Percentiles rank a stretch among this genome's conserved stretches.
phyloP scores from a whole-genome alignment of 2,797 vertebrate species.

The Pelobates cultripes region DNA sequence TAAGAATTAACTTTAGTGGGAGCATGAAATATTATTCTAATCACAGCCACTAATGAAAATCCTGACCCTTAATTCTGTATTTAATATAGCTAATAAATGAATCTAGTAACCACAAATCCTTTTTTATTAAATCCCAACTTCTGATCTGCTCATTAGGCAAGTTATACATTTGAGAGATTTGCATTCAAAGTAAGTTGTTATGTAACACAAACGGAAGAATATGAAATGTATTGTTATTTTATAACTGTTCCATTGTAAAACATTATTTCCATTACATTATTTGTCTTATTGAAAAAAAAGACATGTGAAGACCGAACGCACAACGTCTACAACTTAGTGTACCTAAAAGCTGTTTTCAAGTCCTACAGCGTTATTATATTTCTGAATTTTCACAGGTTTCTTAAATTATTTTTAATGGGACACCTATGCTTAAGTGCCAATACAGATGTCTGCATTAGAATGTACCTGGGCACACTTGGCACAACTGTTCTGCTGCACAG shows the following conservation, averaged over 20 bases:
- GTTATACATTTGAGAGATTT: conserved; percentile 36
- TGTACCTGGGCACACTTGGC: no score
- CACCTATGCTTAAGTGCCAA: no score
- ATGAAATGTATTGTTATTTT: conserved; percentile 26
- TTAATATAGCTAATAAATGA: conserved; percentile 50
- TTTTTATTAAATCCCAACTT: conserved; percentile 52
- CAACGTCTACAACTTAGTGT: conserved; percentile 1
- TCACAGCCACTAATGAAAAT: conserved; percentile 48
- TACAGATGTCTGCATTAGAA: no score
- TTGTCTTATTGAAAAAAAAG: not conserved
- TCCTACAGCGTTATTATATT: no score
- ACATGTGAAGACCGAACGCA: not conserved
- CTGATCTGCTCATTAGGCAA: conserved; percentile 49
- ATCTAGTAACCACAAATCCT: conserved; percentile 48
- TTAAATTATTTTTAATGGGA: no score
- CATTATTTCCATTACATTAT: conserved; percentile 14
- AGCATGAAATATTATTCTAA: conserved; percentile 35
- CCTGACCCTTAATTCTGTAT: conserved; percentile 45
- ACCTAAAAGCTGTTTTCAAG: not conserved
- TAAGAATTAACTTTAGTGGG: conserved; percentile 39
- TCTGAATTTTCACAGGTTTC: no score
- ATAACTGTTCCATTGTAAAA: conserved; percentile 20
- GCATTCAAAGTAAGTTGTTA: conserved; percentile 33
- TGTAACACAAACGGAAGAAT: conserved; percentile 33
- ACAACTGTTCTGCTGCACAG: no score